A percentile compares a stretch with the other conserved stretches of the same genome.
These are phyloP conservation scores for Lasius platythorax DNA, from an alignment of 2,888 invertebrate species.

Conservation along the genomic window DNA sequence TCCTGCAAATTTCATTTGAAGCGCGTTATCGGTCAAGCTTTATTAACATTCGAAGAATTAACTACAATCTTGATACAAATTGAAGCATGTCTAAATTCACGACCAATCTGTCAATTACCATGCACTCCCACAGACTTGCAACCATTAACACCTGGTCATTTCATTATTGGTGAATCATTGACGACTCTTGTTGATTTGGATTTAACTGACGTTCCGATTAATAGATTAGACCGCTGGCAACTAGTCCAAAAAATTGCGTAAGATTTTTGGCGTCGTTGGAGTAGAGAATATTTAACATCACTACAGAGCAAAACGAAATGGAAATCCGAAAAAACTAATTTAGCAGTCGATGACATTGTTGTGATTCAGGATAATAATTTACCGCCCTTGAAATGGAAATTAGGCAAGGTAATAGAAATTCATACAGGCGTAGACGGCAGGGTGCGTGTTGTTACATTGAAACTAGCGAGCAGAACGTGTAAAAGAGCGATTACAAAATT, in stretches of 20 bases:
- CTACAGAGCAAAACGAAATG: conserved; percentile 20
- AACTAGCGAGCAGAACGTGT: background rate
- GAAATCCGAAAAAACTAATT: background rate
- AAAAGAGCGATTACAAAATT: background rate
- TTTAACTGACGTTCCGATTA: background rate
- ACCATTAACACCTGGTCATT: background rate
- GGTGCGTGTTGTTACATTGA: background rate
- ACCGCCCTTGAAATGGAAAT: background rate
- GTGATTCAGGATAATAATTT: background rate
- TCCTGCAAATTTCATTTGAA: conserved; percentile 10
- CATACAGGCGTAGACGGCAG: background rate
- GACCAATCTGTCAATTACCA: background rate
- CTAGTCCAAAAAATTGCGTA: background rate
- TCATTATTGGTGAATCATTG: background rate
- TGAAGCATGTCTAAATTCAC: background rate
- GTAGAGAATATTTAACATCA: background rate
- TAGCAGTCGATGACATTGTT: background rate
- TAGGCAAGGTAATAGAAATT: background rate
- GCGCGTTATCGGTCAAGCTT: background rate
- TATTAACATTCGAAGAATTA: background rate
- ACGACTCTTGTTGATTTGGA: background rate
- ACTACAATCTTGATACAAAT: background rate
- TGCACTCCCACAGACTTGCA: background rate
- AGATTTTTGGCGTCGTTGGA: conserved; percentile 4
- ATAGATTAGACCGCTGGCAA: background rate